phyloP scores from a whole-genome alignment of 2,888 invertebrate species.

The Diarsia mendica region DNA sequence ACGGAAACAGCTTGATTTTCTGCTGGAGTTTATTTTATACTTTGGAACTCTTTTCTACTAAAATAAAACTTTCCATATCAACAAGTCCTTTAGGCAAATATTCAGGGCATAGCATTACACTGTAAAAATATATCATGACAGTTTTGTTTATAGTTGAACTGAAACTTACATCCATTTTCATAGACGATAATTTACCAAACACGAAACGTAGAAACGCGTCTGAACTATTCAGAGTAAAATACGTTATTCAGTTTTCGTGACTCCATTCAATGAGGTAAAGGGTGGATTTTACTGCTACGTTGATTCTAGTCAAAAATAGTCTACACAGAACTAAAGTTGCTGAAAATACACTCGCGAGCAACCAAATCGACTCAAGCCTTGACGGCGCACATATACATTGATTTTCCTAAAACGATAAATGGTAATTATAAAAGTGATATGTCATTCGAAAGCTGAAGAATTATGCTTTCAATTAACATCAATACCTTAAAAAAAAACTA shows the following conservation, averaged over 20 bases:
- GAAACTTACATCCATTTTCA: neutral
- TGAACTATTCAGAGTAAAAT: slow-evolving; percentile 2
- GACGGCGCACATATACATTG: too few relatives aligned
- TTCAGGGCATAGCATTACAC: neutral
- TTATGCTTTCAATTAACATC: too few relatives aligned
- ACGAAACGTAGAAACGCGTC: neutral
- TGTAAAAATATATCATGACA: neutral
- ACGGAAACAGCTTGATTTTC: neutral
- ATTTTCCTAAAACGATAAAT: too few relatives aligned
- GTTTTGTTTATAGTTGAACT: neutral
- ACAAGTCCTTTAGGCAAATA: neutral
- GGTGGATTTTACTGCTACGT: slow-evolving; percentile 11
- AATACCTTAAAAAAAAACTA: too few relatives aligned
- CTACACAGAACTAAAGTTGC: too few relatives aligned
- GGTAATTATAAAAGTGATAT: too few relatives aligned
- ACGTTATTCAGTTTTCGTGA: slow-evolving; percentile 40
- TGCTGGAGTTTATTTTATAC: neutral
- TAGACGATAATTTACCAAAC: neutral
- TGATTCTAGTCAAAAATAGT: neutral
- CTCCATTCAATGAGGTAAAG: slow-evolving; percentile 36
- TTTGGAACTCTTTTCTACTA: neutral
- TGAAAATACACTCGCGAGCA: too few relatives aligned
- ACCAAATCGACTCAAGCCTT: too few relatives aligned
- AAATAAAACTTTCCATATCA: neutral
- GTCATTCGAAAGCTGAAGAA: too few relatives aligned